Evolutionary conservation across 1,140 invertebrate genomes (phyloP).

Genomic region (Adoxophyes honmai): DNA sequence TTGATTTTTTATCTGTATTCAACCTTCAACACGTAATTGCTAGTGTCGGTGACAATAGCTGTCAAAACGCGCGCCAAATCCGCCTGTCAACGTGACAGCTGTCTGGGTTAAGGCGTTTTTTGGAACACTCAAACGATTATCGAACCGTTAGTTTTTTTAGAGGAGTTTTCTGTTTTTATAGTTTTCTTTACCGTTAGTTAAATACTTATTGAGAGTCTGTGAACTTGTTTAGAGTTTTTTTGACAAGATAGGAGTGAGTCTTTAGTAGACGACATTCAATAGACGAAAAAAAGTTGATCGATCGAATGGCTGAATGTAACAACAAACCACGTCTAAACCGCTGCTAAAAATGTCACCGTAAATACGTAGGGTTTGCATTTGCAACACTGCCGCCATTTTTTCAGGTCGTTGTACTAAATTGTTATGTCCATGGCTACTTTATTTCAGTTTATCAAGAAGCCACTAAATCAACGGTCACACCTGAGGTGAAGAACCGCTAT

Average conservation of each 20-base stretch:
- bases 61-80: slow-evolving; percentile 15
- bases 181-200: background rate
- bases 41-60: slow-evolving; percentile 13
- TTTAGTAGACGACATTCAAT: too few relatives aligned
- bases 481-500: slow-evolving; percentile 6
- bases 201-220: too few relatives aligned
- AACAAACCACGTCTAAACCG: too few relatives aligned
- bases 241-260: too few relatives aligned
- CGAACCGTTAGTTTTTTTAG: background rate
- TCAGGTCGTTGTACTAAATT: too few relatives aligned
- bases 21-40: slow-evolving; percentile 12
- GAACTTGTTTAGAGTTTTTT: too few relatives aligned
- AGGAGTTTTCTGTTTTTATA: slow-evolving; percentile 1
- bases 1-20: slow-evolving; percentile 1
- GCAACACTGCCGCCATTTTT: too few relatives aligned
- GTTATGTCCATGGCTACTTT: too few relatives aligned
- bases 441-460: background rate
- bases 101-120: slow-evolving; percentile 7
- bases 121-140: slow-evolving; percentile 6
- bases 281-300: too few relatives aligned
- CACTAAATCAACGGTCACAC: slow-evolving; percentile 5
- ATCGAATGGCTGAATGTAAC: too few relatives aligned
- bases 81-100: slow-evolving; percentile 19
- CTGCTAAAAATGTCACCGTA: too few relatives aligned
- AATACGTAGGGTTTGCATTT: too few relatives aligned